These are phyloP conservation scores for Tyrophagus putrescentiae DNA, from an alignment of 1,140 invertebrate genomes.

Conservation along the genomic window DNA sequence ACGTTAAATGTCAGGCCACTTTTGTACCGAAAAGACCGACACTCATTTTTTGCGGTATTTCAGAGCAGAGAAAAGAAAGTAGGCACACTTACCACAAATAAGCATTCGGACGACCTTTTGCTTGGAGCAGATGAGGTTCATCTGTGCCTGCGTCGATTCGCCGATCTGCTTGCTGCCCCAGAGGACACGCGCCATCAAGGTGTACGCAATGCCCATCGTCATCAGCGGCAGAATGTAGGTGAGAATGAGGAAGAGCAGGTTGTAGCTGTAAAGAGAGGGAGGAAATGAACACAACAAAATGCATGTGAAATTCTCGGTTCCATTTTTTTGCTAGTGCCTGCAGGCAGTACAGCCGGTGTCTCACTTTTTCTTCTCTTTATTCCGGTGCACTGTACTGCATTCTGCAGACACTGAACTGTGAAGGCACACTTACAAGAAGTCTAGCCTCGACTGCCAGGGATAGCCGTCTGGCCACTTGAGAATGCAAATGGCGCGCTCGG, in stretches of 20 bases:
- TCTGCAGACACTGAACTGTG: neutral
- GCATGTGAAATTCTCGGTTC: too few relatives aligned
- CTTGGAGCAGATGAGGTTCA: constrained; percentile 2
- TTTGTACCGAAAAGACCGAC: too few relatives aligned
- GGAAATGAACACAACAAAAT: neutral
- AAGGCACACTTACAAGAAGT: constrained; percentile 43
- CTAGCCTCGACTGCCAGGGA: constrained; percentile 42
- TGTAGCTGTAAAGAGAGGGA: constrained; percentile 53
- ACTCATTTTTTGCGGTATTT: neutral
- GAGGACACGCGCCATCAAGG: constrained; percentile 58
- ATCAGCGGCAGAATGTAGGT: constrained; percentile 77
- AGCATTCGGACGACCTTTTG: constrained; percentile 19
- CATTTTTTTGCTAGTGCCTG: too few relatives aligned
- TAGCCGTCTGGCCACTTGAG: constrained; percentile 50
- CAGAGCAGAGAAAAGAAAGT: neutral
- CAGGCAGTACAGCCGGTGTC: too few relatives aligned
- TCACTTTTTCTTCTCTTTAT: too few relatives aligned
- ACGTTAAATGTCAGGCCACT: too few relatives aligned
- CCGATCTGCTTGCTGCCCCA: constrained; percentile 82
- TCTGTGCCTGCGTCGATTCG: constrained; percentile 36
- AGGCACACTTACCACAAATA: constrained; percentile 11
- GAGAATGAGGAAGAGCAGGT: constrained; percentile 62
- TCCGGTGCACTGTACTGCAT: too few relatives aligned
- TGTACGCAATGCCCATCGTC: constrained; percentile 71
- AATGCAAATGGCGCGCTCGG: constrained; percentile 49